Evolutionary conservation across 2,113 vertebrate species (phyloP).

Genomic region (Poeciliopsis occidentalis): DNA sequence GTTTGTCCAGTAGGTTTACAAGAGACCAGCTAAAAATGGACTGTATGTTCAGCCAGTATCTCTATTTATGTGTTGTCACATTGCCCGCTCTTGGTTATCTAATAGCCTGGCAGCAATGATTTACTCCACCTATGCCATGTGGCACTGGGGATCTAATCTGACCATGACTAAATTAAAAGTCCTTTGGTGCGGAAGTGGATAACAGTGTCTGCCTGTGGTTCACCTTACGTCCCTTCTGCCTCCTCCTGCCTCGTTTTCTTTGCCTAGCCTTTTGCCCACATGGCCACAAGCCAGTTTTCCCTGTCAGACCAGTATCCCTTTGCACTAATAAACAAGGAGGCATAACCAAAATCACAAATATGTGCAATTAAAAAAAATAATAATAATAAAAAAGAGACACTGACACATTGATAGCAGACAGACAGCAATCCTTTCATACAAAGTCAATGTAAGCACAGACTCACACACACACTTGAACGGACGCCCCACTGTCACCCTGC

Average conservation of each 20-base stretch:
- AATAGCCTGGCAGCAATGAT: conserved; percentile 63
- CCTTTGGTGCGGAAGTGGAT: conserved; percentile 74
- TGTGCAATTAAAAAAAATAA: not conserved
- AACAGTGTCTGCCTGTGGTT: conserved; percentile 60
- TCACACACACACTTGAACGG: conserved; percentile 38
- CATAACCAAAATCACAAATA: conserved; percentile 67
- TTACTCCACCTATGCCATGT: conserved; percentile 63
- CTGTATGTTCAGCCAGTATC: conserved; percentile 17
- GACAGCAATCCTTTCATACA: conserved; percentile 43
- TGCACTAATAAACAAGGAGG: conserved; percentile 60
- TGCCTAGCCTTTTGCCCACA: conserved; percentile 56
- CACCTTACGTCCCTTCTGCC: conserved; percentile 53
- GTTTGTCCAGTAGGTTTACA: not conserved
- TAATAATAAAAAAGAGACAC: not conserved
- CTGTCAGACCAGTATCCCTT: conserved; percentile 77
- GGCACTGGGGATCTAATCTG: conserved; percentile 59
- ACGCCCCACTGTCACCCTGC: conserved; percentile 63
- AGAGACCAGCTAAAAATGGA: not conserved
- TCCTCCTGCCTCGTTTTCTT: conserved; percentile 42
- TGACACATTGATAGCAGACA: conserved; percentile 13
- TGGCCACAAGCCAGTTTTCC: conserved; percentile 73
- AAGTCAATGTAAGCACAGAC: conserved; percentile 51
- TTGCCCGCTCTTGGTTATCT: conserved; percentile 62
- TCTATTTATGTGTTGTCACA: conserved; percentile 54
- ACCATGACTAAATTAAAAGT: conserved; percentile 78